Base-by-base conservation (phyloP, 2,888 invertebrate species). In the Pollenia labialis region DNA sequence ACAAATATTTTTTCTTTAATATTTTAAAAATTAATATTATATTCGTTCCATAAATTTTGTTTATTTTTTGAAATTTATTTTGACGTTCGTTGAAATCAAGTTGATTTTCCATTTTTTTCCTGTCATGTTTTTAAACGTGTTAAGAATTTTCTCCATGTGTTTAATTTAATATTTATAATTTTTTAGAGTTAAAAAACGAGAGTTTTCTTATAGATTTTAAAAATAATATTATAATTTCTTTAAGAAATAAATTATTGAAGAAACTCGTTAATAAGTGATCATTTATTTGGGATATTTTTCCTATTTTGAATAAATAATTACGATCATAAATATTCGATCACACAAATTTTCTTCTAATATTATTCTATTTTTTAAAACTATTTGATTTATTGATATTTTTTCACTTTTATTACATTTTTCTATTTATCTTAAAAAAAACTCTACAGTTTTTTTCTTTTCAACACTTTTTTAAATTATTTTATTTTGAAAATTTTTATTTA, bases 31-130 rank as follows among this genome's bases (percentile, higher is more conserved):
- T 74, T 74, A n/a, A 48, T 46, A 14, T 60, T n/a, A 74, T 74
- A 48, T 48, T 50, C 12, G 44, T 40, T 69, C 60, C 58, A 82
- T 69, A 54, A 71, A 18, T 71, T 71, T 71, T 40, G 11, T 32
- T 32, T 32, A 6, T 6, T 75, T 81, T 81, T 75, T 14, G 18
- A 8, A 81, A 81, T 69, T 81, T 75, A 75, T 82, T 68, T 62
- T 75, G 75, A 82, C 81, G 54, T 81, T 81, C 46, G 14, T 32
- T n/a, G 40, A 46, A 66, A 74, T 64, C 48, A 66, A 42, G 74
- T 23, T 68, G 23, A 56, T 60, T 46, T 62, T 62, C 40, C 12
- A 23, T 62, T 11, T 50, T 52, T 10, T 44, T 7, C 16, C 46
- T 64, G 68, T 7, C 16, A 18, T 64, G 68, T 69, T 52, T 32